Evolutionary conservation across 1,140 invertebrate species (phyloP).

Genomic region (Patella vulgata): DNA sequence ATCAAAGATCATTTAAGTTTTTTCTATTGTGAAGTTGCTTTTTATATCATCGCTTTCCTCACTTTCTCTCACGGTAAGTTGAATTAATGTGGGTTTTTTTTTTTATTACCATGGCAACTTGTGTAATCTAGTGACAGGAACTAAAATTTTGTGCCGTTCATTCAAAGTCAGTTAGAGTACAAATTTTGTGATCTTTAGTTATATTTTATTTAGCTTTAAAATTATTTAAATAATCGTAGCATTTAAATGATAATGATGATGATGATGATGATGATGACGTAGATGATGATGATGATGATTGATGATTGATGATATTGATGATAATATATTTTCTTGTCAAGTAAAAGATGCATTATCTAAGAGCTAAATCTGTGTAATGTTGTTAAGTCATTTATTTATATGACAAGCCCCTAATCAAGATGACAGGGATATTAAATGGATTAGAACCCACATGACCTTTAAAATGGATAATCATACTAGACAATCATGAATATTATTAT

Average conservation of each 20-base stretch:
- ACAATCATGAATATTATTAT: too few species aligned
- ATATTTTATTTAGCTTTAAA: not conserved
- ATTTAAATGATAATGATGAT: not conserved
- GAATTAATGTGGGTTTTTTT: constrained; percentile 13
- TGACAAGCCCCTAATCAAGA: too few species aligned
- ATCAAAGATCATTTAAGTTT: constrained; percentile 64
- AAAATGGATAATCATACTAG: too few species aligned
- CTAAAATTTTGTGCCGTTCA: too few species aligned
- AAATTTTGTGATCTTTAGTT: not conserved
- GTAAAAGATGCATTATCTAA: too few species aligned
- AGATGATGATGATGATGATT: constrained; percentile 3
- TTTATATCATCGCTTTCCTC: constrained; percentile 58
- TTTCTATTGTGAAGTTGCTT: constrained; percentile 61
- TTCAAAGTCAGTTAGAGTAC: not conserved
- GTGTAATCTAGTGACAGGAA: too few species aligned
- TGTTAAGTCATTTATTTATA: too few species aligned
- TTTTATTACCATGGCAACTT: constrained; percentile 70
- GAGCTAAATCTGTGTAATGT: too few species aligned
- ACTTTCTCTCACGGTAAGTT: constrained; percentile 66
- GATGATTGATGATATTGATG: too few species aligned
- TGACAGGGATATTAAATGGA: too few species aligned
- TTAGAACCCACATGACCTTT: too few species aligned
- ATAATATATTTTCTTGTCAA: too few species aligned
- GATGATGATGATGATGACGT: not conserved
- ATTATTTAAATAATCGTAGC: not conserved